phyloP scores from a whole-genome alignment of 2,113 vertebrate genomes.

The Sebastes schlegelii region DNA sequence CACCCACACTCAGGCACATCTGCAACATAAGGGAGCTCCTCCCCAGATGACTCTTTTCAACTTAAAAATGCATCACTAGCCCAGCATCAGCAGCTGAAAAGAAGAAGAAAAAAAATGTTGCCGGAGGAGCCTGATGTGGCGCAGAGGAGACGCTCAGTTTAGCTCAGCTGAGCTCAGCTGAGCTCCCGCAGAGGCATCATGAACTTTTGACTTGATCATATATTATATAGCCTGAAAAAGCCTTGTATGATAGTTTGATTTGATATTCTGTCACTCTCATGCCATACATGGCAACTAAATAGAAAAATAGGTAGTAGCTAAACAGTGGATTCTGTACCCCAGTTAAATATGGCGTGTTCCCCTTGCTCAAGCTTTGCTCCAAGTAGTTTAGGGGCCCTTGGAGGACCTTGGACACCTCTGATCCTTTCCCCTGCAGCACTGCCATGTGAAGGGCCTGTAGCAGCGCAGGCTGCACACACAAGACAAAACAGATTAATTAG shows the following conservation, averaged over 20 bases:
- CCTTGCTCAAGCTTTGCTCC: slow-evolving; percentile 85
- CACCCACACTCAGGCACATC: slow-evolving; percentile 1
- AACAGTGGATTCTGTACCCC: slow-evolving; percentile 80
- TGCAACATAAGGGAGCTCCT: slow-evolving; percentile 30
- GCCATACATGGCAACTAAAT: not conserved
- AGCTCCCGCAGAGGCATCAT: slow-evolving; percentile 37
- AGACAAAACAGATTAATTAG: slow-evolving; percentile 32
- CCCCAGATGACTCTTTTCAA: slow-evolving; percentile 31
- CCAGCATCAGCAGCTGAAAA: slow-evolving; percentile 32
- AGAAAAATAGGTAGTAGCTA: not conserved
- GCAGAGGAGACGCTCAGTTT: slow-evolving; percentile 16
- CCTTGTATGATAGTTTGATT: slow-evolving; percentile 4
- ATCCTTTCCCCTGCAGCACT: slow-evolving; percentile 87
- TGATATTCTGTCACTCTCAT: not conserved
- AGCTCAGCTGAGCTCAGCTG: slow-evolving; percentile 46
- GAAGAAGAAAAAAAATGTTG: slow-evolving; percentile 22
- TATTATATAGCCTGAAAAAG: not conserved
- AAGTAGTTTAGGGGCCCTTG: slow-evolving; percentile 81
- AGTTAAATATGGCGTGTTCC: slow-evolving; percentile 81
- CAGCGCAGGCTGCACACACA: slow-evolving; percentile 82
- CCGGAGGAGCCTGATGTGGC: slow-evolving; percentile 39
- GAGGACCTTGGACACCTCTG: slow-evolving; percentile 79
- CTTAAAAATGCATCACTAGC: slow-evolving; percentile 39
- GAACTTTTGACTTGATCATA: slow-evolving; percentile 45
- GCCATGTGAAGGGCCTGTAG: slow-evolving; percentile 83